Conservation (phyloP, 2,888 invertebrate species). For the Noctua pronuba region DNA sequence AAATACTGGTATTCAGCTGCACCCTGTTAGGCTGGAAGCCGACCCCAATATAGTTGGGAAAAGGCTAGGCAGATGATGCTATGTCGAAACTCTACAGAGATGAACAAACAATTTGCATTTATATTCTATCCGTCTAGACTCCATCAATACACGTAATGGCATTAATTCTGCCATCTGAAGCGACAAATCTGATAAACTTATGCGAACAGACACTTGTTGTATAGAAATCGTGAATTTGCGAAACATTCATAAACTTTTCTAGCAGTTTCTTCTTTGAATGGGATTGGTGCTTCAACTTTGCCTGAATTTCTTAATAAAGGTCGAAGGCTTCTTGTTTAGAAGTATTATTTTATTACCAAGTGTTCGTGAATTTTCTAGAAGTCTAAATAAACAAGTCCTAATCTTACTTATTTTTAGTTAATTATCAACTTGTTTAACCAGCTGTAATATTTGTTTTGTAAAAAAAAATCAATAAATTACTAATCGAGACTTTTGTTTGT, state of each 20-base stretch:
- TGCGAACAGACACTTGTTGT: neutral
- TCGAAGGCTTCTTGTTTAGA: neutral
- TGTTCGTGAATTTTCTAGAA: neutral
- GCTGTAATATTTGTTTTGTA: neutral
- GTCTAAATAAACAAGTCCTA: neutral
- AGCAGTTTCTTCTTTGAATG: conserved; percentile 10
- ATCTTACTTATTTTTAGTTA: neutral
- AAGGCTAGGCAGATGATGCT: too few relatives aligned
- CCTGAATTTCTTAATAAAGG: neutral
- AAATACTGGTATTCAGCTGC: too few relatives aligned
- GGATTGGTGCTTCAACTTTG: conserved; percentile 3
- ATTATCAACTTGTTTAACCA: neutral
- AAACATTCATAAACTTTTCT: conserved; percentile 12
- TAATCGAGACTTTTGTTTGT: conserved; percentile 49
- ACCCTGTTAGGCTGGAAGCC: too few relatives aligned
- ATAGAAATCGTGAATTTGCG: conserved; percentile 11
- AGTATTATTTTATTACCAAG: neutral
- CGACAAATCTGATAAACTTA: conserved; percentile 38
- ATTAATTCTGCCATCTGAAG: conserved; percentile 24
- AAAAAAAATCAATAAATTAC: neutral
- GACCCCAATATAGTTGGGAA: too few relatives aligned
- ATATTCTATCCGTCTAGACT: conserved; percentile 54
- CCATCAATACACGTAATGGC: conserved; percentile 37
- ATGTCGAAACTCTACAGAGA: conserved; percentile 9
- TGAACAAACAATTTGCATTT: conserved; percentile 37